Conservation (phyloP, 2,113 vertebrate species). For the Corythaeola cristata region DNA sequence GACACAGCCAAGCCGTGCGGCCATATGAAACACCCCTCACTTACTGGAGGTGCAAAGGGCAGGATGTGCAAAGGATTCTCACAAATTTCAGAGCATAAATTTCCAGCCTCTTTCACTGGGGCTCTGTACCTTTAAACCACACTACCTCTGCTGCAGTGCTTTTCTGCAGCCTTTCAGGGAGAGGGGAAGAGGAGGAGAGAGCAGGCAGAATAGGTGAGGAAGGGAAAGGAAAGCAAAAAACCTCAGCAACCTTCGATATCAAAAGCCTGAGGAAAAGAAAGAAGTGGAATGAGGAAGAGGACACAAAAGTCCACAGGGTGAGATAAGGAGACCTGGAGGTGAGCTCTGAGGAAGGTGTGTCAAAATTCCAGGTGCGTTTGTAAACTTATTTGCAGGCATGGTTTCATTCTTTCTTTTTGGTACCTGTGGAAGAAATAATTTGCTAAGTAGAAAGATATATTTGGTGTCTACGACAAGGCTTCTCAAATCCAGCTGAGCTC, state of each 20-base stretch:
- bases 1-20: accelerated
- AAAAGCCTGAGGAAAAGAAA: not conserved
- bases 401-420: not conserved
- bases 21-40: accelerated
- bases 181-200: not conserved
- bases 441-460: not conserved
- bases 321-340: not conserved
- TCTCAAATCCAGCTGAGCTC: not conserved
- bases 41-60: not conserved
- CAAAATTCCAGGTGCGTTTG: not conserved
- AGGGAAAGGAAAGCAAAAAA: not conserved
- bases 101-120: not conserved
- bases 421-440: not conserved
- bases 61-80: not conserved
- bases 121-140: not conserved
- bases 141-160: not conserved
- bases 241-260: not conserved
- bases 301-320: not conserved
- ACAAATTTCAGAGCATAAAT: not conserved
- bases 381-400: not conserved
- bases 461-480: not conserved
- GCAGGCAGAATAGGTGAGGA: not conserved
- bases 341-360: not conserved
- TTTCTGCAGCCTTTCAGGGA: not conserved
- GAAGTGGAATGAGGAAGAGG: not conserved